Base-by-base conservation (phyloP, 2,797 vertebrate species). In the Phrynocephalus vlangalii region DNA sequence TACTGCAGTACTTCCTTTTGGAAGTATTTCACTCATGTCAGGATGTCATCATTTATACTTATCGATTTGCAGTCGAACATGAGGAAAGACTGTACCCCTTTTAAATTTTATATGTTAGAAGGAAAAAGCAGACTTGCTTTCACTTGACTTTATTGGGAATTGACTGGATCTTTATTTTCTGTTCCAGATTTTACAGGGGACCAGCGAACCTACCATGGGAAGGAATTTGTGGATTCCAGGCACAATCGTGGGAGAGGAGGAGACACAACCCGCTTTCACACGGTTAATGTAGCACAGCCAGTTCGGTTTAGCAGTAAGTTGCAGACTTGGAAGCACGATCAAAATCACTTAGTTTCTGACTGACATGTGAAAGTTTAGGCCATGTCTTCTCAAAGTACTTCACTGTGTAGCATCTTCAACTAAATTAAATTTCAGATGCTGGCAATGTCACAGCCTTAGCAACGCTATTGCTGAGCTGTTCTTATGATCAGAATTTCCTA, bases 221-320 rank as follows among this genome's bases (percentile, higher is more conserved):
- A 96, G 93, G 97, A 97, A 87, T 94, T 95, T 83, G 92, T 94
- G 94, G 97, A 97, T 70, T 95, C 95, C 1, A 72, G 97, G 88
- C 96, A 95, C 79, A 92, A 0, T 2, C 91, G 96, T 33, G 93
- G 94, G 56, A 93, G 96, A 81, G 96, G 95, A 81, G 94, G 94
- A 1, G 96, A 97, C n/a, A 95, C 96, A 7, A 95, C 95, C 0
- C 96, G 97, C 80, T 97, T 96, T 73, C 97, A 97, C 24, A 89
- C 98, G 0, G 97, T 99, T 77, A 98, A 98, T 0, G 96, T 99
- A 95, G 98, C 98, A 1, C 98, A 99, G 95, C 98, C 99, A 0
- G 97, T 99, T 82, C 98, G 98, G 91, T 99, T 99, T 93, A 99
- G 98, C 97, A 99, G 99, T 99, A 97, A 98, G 98, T 94, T 96